Percentiles rank a stretch among this genome's conserved stretches.
These are phyloP conservation scores for Naja naja DNA, from an alignment of 2,113 vertebrate genomes.

Conservation along the genomic window DNA sequence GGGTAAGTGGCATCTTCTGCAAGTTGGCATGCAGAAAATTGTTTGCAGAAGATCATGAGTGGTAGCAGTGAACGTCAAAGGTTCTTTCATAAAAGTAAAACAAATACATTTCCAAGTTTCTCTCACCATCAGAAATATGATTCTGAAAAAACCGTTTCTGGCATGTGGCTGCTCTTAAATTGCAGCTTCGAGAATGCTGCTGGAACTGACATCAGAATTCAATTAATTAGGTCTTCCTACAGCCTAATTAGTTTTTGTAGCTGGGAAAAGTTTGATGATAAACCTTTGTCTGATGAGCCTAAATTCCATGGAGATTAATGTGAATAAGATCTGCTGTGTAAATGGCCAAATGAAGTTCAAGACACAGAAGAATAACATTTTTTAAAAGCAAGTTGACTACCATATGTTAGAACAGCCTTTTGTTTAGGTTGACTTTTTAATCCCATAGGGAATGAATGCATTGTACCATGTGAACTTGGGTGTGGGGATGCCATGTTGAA, in stretches of 20 bases:
- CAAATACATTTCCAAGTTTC: neutral
- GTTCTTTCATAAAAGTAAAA: neutral
- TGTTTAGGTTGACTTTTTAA: neutral
- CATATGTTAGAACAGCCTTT: neutral
- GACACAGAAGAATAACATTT: neutral
- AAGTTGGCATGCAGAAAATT: neutral
- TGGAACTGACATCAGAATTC: neutral
- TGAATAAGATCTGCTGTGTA: neutral
- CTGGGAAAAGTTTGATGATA: neutral
- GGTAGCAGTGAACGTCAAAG: neutral
- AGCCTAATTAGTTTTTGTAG: slow-evolving; percentile 1
- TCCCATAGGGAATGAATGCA: neutral
- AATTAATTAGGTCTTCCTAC: neutral
- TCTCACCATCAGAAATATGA: neutral
- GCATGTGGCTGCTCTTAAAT: neutral
- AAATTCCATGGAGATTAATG: neutral
- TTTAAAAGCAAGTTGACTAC: neutral
- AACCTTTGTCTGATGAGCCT: neutral
- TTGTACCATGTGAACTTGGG: neutral
- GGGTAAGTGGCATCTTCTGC: neutral
- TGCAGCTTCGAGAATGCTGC: neutral
- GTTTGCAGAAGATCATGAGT: neutral
- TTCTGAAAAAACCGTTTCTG: neutral
- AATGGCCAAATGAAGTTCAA: neutral
- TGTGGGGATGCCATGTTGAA: neutral